Percentiles rank a stretch among this genome's conserved stretches.
These are phyloP conservation scores for Selene dorsalis DNA, from an alignment of 2,797 vertebrate genomes.

Conservation along the genomic window DNA sequence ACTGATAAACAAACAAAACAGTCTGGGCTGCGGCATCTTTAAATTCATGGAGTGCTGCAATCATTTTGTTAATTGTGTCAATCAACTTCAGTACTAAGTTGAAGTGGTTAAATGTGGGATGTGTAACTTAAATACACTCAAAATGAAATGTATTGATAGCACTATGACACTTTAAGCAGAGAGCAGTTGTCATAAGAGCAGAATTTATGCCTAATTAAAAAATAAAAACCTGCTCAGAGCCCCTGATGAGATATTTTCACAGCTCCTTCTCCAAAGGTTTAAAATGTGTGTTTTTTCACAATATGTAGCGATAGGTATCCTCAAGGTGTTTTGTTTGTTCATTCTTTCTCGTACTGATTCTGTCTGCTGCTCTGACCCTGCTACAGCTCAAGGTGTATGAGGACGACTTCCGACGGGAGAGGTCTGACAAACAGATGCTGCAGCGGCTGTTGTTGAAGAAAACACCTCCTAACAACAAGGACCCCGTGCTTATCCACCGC, in stretches of 20 bases:
- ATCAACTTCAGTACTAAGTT: not conserved
- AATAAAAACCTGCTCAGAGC: not conserved
- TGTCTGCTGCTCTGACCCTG: conserved; percentile 14
- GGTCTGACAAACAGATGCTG: conserved; percentile 86
- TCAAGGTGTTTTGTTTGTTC: not conserved
- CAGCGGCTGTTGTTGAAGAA: conserved; percentile 86
- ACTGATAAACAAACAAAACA: not conserved
- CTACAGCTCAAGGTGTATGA: conserved; percentile 86
- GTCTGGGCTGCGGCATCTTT: not conserved
- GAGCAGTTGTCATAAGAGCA: not conserved
- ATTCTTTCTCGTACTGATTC: not conserved
- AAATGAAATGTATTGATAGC: not conserved
- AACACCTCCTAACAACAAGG: conserved; percentile 58
- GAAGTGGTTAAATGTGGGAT: not conserved
- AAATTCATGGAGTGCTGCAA: not conserved
- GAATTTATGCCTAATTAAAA: not conserved
- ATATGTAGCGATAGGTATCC: not conserved
- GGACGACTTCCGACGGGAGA: conserved; percentile 86
- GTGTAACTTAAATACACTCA: not conserved
- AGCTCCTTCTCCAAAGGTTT: not conserved
- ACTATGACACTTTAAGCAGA: not conserved
- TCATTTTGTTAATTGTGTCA: conserved; percentile 6
- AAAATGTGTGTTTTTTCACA: not conserved
- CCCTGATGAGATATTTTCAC: not conserved
- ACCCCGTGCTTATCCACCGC: conserved; percentile 84